A percentile compares a stretch with the other conserved stretches of the same genome.
Evolutionary conservation across 2,113 vertebrate species (phyloP).

Genomic region (Athene noctua): DNA sequence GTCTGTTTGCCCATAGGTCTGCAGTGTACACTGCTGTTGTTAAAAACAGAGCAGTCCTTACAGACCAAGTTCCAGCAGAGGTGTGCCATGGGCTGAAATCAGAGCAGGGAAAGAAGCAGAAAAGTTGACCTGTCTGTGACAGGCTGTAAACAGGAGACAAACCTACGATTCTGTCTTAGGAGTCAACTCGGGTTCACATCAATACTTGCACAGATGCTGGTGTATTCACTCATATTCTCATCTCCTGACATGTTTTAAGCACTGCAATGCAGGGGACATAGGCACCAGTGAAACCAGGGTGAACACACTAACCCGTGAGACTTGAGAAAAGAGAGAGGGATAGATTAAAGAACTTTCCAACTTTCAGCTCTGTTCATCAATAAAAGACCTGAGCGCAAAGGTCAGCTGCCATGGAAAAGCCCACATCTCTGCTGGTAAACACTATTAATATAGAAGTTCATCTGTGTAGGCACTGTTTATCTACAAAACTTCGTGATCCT

Average conservation of each 20-base stretch:
- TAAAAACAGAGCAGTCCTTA: neutral
- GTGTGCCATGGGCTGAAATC: neutral
- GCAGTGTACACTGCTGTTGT: neutral
- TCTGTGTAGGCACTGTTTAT: neutral
- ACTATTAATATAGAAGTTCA: neutral
- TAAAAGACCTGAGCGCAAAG: neutral
- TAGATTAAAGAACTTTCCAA: neutral
- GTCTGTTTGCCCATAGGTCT: neutral
- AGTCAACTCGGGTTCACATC: neutral
- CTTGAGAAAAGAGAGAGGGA: neutral
- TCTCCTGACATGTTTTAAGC: neutral
- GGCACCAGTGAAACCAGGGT: neutral
- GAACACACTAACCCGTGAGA: rapidly evolving
- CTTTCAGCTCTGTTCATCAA: neutral
- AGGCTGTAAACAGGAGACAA: neutral
- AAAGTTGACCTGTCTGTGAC: neutral
- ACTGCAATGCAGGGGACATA: neutral
- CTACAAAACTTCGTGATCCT: neutral
- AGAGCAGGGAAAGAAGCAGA: neutral
- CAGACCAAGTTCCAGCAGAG: rapidly evolving
- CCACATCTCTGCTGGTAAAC: neutral
- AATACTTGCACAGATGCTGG: neutral
- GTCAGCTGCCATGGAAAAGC: neutral
- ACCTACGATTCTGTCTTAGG: neutral
- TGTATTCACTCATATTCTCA: neutral